These are phyloP conservation scores for Drosophila bifasciata DNA, from an alignment of 1,140 invertebrate genomes.

Conservation along the genomic window DNA sequence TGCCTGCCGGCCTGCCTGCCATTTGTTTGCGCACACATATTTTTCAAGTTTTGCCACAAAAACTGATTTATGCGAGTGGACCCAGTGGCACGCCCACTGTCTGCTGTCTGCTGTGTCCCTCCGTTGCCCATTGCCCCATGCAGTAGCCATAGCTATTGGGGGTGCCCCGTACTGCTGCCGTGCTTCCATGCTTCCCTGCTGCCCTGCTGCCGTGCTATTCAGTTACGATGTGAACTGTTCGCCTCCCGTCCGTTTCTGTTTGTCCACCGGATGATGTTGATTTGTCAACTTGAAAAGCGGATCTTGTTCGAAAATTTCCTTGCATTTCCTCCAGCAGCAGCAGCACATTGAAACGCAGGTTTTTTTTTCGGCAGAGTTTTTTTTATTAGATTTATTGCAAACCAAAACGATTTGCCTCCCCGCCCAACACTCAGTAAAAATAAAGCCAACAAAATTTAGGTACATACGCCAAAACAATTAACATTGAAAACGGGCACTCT, in stretches of 20 bases:
- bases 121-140: slow-evolving; percentile 11
- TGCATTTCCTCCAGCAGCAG: slow-evolving; percentile 53
- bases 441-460: neutral
- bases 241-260: slow-evolving; percentile 36
- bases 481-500: slow-evolving; percentile 22
- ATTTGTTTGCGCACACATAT: slow-evolving; percentile 77
- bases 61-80: slow-evolving; percentile 73
- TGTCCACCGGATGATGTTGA: slow-evolving; percentile 76
- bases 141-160: slow-evolving; percentile 1
- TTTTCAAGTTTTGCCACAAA: slow-evolving; percentile 78
- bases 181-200: neutral
- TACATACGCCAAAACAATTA: slow-evolving; percentile 34
- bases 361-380: slow-evolving; percentile 29
- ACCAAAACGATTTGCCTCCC: slow-evolving; percentile 2
- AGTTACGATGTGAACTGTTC: too few species aligned
- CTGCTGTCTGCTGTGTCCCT: slow-evolving; percentile 9
- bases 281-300: slow-evolving; percentile 80
- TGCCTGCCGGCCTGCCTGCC: too few species aligned
- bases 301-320: slow-evolving; percentile 70
- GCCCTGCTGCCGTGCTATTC: neutral
- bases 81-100: slow-evolving; percentile 38
- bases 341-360: slow-evolving; percentile 51
- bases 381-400: slow-evolving; percentile 47
- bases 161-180: slow-evolving; percentile 1
- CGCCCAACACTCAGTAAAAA: neutral